Conservation (phyloP, 2,113 vertebrate species). For the Microcebus lehilahytsara region DNA sequence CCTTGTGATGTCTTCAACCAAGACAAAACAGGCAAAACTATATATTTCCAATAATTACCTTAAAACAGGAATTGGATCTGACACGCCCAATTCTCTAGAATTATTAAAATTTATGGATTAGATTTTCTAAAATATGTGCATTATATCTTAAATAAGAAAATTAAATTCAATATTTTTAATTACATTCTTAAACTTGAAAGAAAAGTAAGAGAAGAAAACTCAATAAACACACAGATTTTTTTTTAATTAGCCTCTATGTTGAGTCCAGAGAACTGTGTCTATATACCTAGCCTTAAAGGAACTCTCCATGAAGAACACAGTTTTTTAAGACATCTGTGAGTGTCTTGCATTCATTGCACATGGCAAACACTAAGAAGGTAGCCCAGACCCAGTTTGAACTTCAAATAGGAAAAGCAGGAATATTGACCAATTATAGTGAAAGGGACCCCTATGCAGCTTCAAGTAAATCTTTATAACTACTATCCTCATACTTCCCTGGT, state of each 20-base stretch:
- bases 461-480: background rate
- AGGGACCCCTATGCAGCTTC: background rate
- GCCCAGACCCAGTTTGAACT: background rate
- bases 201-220: background rate
- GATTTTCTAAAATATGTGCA: conserved; percentile 32
- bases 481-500: background rate
- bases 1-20: conserved; percentile 19
- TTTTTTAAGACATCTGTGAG: background rate
- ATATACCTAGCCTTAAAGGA: background rate
- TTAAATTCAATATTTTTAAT: conserved; percentile 27
- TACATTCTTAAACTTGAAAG: conserved; percentile 45
- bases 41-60: conserved; percentile 38
- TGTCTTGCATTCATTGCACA: background rate
- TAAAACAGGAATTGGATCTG: conserved; percentile 13
- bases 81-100: conserved; percentile 18
- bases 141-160: conserved; percentile 42
- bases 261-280: background rate
- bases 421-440: background rate
- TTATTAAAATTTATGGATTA: conserved; percentile 37
- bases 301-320: background rate
- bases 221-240: background rate
- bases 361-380: background rate
- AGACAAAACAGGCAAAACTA: conserved; percentile 41
- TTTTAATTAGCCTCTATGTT: background rate
- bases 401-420: conserved; percentile 30